Conservation (phyloP, 2,797 vertebrate genomes). For the Bradypus variegatus region DNA sequence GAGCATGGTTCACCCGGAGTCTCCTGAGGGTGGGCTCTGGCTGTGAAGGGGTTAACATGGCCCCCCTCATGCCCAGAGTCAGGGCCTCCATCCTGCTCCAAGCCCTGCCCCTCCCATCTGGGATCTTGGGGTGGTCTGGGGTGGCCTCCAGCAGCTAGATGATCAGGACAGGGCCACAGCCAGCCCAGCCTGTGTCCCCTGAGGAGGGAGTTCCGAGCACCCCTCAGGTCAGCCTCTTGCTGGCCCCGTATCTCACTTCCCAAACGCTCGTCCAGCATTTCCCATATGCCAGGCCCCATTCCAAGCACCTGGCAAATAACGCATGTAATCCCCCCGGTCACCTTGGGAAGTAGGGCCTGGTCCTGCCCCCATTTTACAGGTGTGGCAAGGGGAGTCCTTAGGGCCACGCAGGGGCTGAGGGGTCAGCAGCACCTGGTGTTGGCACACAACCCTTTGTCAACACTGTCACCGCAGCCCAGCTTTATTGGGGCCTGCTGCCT, state of each 20-base stretch:
- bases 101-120: not conserved
- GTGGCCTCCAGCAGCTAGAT: not conserved
- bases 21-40: not conserved
- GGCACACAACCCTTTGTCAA: rapidly evolving
- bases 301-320: not conserved
- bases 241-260: not conserved
- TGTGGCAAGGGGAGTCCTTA: not conserved
- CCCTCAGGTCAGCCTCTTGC: too few species aligned
- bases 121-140: not conserved
- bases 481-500: not conserved
- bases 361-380: not conserved
- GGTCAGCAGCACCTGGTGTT: not conserved
- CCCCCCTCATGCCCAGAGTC: not conserved
- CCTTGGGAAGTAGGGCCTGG: not conserved
- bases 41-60: not conserved
- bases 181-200: not conserved
- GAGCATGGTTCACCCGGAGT: not conserved
- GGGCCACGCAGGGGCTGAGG: not conserved
- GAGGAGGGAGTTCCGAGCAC: not conserved
- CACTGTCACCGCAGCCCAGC: not conserved
- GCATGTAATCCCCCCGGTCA: not conserved
- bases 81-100: not conserved
- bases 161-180: not conserved
- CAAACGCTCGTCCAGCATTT: too few species aligned
- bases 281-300: not conserved